Percentiles rank a stretch among this genome's conserved stretches.
phyloP scores from a whole-genome alignment of 2,888 invertebrate genomes.

The Cetonia aurata region DNA sequence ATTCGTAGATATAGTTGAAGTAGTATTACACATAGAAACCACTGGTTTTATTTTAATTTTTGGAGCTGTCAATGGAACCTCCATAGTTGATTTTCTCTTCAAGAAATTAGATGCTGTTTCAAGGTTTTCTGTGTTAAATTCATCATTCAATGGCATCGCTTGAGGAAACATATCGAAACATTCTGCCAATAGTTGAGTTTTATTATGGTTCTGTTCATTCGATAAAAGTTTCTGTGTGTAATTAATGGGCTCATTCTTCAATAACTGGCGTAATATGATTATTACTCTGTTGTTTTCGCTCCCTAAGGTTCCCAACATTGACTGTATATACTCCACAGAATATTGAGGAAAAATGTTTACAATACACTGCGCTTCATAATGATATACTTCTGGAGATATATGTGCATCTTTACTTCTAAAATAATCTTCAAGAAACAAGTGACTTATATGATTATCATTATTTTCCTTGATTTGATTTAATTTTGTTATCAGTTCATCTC shows the following conservation, averaged over 20 bases:
- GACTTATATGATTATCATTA: slow-evolving; percentile 30
- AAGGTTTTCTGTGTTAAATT: background rate
- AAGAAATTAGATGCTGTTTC: background rate
- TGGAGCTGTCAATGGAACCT: background rate
- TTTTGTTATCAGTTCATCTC: slow-evolving; percentile 28
- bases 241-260: slow-evolving; percentile 37
- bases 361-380: slow-evolving; percentile 32
- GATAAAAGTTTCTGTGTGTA: background rate
- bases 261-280: slow-evolving; percentile 34
- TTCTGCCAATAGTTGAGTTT: slow-evolving; percentile 1
- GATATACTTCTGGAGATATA: slow-evolving; percentile 1
- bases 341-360: slow-evolving; percentile 39
- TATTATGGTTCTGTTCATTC: background rate
- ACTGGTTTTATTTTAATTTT: slow-evolving; percentile 20
- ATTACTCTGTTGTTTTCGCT: slow-evolving; percentile 37
- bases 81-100: slow-evolving; percentile 7
- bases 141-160: background rate
- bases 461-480: slow-evolving; percentile 24
- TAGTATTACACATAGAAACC: slow-evolving; percentile 5
- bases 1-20: background rate
- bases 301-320: slow-evolving; percentile 31
- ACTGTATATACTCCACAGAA: slow-evolving; percentile 34
- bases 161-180: background rate
- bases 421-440: slow-evolving; percentile 33
- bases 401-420: slow-evolving; percentile 33